These are phyloP conservation scores for Hipparchia semele DNA, from an alignment of 2,888 invertebrate species.

Conservation along the genomic window DNA sequence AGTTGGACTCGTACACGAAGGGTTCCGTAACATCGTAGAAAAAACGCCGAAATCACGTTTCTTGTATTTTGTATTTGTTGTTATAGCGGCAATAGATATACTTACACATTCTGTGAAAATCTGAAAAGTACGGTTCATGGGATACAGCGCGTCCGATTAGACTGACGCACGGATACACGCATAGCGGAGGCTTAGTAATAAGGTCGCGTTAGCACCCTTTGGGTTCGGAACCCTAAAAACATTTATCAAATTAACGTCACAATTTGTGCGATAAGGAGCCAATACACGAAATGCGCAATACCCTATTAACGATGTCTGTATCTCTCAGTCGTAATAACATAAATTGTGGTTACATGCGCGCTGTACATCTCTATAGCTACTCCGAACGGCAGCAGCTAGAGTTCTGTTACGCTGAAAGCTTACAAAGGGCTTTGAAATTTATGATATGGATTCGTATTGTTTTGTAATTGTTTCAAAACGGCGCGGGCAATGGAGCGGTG, in stretches of 20 bases:
- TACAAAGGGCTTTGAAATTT: conserved; percentile 72
- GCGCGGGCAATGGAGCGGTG: conserved; percentile 56
- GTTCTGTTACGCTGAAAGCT: conserved; percentile 36
- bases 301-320: conserved; percentile 9
- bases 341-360: conserved; percentile 7
- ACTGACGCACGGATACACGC: too few species aligned
- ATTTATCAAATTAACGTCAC: conserved; percentile 6
- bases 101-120: too few species aligned
- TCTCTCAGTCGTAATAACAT: conserved; percentile 1
- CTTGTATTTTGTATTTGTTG: too few species aligned
- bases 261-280: conserved; percentile 11
- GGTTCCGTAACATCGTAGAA: too few species aligned
- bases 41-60: too few species aligned
- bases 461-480: conserved; percentile 78
- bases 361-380: conserved; percentile 15
- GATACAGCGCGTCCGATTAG: too few species aligned
- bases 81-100: too few species aligned
- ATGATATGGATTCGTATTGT: conserved; percentile 75
- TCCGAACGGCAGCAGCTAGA: conserved; percentile 24
- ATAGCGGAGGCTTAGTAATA: too few species aligned
- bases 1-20: too few species aligned
- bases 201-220: too few species aligned
- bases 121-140: too few species aligned
- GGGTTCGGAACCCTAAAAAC: background rate
- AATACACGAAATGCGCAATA: conserved; percentile 12